Evolutionary conservation across 1,140 invertebrate genomes (phyloP), one percentile per base, ranked within the genome.

Genomic region (Drosophila sproati): DNA sequence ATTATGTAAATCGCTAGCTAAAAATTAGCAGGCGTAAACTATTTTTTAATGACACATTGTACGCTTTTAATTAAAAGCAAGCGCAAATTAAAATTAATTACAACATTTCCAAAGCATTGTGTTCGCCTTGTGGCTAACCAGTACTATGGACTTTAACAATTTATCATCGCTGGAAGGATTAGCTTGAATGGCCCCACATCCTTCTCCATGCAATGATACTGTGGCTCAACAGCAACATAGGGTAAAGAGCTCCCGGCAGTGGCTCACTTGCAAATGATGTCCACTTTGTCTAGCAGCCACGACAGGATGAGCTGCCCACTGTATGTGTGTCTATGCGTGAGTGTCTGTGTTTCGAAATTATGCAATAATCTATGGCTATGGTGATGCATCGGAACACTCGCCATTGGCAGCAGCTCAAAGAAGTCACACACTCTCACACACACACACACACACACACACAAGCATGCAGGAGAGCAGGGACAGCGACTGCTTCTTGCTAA

Each of bases 11-110:
- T 87, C 83, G 82, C 80, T 55, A 73, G 70, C 83, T 88, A 87
- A 87, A 88, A 87, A 87, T 88, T 88, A 88, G 83, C 85, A 89
- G 83, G 85, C 82, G 77, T 73, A 83, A 88, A 88, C 85, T 88
- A 89, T 89, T 83, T 88, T 87, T 88, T 88, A 88, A 89, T 74
- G 85, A 80, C 47, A 83, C 80, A 89, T 77, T 80, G 80, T 80
- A 51, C 77, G 70, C 77, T 66, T 83, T 88, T 89, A 88, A 89
- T 88, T 89, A 88, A 87, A 88, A 79, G 70, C 85, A 60, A 80
- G 80, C 76, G 77, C 66, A 75, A 88, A 83, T 88, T 88, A 88
- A 83, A 89, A 89, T 88, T 83, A 89, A 88, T 82, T 80, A 89
- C 48, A 35, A 29, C 32, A 54, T 77, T 37, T 62, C 43, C 43